Conservation (phyloP, 2,113 vertebrate genomes). For the Sebastes fasciatus region DNA sequence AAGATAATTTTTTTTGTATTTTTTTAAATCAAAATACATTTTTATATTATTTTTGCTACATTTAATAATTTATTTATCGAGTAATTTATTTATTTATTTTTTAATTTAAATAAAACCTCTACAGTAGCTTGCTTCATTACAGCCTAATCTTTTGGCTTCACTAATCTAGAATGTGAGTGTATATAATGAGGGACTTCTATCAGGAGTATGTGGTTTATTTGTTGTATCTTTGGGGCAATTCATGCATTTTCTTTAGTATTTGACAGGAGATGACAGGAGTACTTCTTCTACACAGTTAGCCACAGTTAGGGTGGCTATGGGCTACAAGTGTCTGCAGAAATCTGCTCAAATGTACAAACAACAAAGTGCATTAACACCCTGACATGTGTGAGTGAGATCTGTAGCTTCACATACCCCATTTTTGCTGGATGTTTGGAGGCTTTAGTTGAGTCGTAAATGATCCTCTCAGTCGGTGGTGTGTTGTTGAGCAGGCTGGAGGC, state of each 20-base stretch:
- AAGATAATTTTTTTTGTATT: too few relatives aligned
- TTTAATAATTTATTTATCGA: too few relatives aligned
- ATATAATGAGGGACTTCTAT: neutral
- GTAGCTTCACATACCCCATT: conserved; percentile 83
- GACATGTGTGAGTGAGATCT: neutral
- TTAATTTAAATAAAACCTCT: too few relatives aligned
- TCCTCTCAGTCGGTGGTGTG: conserved; percentile 47
- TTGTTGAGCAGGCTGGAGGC: conserved; percentile 24
- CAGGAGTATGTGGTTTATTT: neutral
- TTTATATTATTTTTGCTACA: too few relatives aligned
- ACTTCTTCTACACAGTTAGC: conserved; percentile 41
- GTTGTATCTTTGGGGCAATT: neutral
- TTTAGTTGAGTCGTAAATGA: conserved; percentile 35
- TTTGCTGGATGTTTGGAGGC: conserved; percentile 53
- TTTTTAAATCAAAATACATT: too few relatives aligned
- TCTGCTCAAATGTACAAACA: neutral
- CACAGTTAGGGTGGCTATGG: conserved; percentile 21
- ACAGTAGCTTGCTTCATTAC: conserved; percentile 30
- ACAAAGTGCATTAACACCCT: neutral
- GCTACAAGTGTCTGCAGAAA: conserved; percentile 13
- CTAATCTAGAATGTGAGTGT: conserved; percentile 37
- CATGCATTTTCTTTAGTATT: neutral
- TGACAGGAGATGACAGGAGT: neutral
- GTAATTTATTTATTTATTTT: too few relatives aligned
- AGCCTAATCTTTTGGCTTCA: conserved; percentile 39